A percentile compares a stretch with the other conserved stretches of the same genome.
Evolutionary conservation across 2,113 vertebrate species (phyloP).

Genomic region (Microtus oregoni): DNA sequence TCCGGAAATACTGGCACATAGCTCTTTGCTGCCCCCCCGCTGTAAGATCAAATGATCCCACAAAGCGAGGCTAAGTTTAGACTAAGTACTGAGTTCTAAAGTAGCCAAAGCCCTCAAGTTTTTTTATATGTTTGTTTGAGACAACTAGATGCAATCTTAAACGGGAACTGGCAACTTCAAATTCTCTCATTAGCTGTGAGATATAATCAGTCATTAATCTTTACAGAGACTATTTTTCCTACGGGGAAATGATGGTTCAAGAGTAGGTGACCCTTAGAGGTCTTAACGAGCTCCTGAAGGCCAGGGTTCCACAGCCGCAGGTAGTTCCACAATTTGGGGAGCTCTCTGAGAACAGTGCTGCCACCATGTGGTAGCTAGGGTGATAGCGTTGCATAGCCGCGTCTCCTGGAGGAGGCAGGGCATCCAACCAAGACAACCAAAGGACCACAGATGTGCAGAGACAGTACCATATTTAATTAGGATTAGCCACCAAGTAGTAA

Average conservation of each 20-base stretch:
- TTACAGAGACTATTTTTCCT: background rate
- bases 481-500: background rate
- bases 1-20: conserved; percentile 5
- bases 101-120: background rate
- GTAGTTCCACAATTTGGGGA: background rate
- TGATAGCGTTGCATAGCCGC: background rate
- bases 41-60: background rate
- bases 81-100: background rate
- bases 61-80: background rate
- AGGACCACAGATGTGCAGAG: conserved; percentile 27
- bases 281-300: background rate
- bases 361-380: conserved; percentile 30
- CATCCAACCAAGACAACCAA: background rate
- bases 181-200: background rate
- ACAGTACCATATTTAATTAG: conserved; percentile 43
- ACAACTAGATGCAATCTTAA: background rate
- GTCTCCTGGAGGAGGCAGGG: fast-evolving
- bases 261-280: background rate
- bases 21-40: background rate
- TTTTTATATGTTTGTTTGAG: background rate
- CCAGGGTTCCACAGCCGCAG: background rate
- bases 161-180: background rate
- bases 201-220: background rate
- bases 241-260: background rate
- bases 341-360: background rate